These are phyloP conservation scores for Planiliza haematocheilus DNA, from an alignment of 2,113 vertebrate genomes.

Conservation along the genomic window DNA sequence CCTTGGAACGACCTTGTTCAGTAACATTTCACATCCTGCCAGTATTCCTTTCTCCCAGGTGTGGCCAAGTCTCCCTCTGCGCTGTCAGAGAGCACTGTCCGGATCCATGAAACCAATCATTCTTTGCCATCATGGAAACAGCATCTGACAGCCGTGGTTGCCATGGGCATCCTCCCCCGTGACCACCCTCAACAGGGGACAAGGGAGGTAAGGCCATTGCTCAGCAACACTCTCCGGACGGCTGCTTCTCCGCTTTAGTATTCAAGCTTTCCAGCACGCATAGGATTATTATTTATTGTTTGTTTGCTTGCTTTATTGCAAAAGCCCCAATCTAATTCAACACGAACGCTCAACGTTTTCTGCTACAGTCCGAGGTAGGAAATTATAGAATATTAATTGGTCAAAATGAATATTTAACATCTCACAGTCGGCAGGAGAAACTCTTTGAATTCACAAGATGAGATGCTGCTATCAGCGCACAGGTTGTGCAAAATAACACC, in stretches of 20 bases:
- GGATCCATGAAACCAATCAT: slow-evolving; percentile 74
- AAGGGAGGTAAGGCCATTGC: slow-evolving; percentile 56
- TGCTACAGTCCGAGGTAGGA: neutral
- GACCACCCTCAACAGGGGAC: slow-evolving; percentile 61
- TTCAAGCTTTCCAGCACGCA: neutral
- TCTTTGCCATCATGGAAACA: slow-evolving; percentile 73
- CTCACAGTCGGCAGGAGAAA: slow-evolving; percentile 9
- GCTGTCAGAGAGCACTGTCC: slow-evolving; percentile 67
- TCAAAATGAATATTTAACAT: slow-evolving; percentile 26
- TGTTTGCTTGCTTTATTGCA: neutral
- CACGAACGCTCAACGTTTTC: neutral
- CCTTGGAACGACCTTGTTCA: slow-evolving; percentile 74
- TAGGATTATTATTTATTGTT: neutral
- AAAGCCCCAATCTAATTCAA: neutral
- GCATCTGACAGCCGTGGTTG: slow-evolving; percentile 75
- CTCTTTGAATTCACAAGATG: slow-evolving; percentile 12
- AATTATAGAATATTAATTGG: slow-evolving; percentile 1
- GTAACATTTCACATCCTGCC: slow-evolving; percentile 78
- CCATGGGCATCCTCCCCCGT: slow-evolving; percentile 67
- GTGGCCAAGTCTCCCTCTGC: slow-evolving; percentile 50
- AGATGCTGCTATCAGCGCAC: slow-evolving; percentile 7
- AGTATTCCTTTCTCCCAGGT: slow-evolving; percentile 75
- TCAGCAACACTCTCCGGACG: slow-evolving; percentile 47
- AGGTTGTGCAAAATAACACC: slow-evolving; percentile 6
- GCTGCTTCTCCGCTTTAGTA: slow-evolving; percentile 14